Evolutionary conservation across 2,888 invertebrate species (phyloP).

Genomic region (Cheilosia soror): DNA sequence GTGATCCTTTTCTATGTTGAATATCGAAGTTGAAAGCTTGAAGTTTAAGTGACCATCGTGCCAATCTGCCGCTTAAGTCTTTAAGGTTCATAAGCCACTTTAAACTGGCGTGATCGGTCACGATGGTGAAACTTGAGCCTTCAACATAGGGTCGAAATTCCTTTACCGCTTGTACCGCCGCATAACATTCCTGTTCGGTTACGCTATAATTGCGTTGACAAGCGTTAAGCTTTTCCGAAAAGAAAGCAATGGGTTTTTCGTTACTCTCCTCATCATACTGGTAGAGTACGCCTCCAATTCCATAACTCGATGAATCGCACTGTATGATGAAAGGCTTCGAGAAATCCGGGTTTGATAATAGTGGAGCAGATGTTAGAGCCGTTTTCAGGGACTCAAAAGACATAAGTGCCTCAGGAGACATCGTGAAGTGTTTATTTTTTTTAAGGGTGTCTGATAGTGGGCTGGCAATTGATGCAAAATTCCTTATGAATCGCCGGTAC

Average conservation of each 20-base stretch:
- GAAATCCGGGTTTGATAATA: constrained; percentile 22
- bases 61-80: constrained; percentile 74
- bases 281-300: constrained; percentile 13
- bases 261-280: constrained; percentile 20
- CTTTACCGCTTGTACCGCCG: constrained; percentile 33
- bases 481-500: neutral
- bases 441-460: neutral
- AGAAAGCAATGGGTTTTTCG: too few species aligned
- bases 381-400: constrained; percentile 14
- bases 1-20: constrained; percentile 76
- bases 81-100: constrained; percentile 74
- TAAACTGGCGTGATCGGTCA: constrained; percentile 61
- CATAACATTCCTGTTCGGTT: neutral
- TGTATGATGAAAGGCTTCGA: constrained; percentile 13
- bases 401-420: neutral
- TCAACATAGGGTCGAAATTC: constrained; percentile 64
- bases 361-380: neutral
- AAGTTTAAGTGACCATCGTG: constrained; percentile 76
- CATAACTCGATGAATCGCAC: constrained; percentile 12
- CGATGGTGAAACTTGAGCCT: constrained; percentile 36
- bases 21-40: constrained; percentile 71
- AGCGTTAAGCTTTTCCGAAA: too few species aligned
- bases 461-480: constrained; percentile 5
- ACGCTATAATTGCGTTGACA: neutral
- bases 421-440: constrained; percentile 6